Evolutionary conservation across 1,140 invertebrate genomes (phyloP), one percentile per base, ranked within the genome.

Genomic region (Drosophila quadrilineata): DNA sequence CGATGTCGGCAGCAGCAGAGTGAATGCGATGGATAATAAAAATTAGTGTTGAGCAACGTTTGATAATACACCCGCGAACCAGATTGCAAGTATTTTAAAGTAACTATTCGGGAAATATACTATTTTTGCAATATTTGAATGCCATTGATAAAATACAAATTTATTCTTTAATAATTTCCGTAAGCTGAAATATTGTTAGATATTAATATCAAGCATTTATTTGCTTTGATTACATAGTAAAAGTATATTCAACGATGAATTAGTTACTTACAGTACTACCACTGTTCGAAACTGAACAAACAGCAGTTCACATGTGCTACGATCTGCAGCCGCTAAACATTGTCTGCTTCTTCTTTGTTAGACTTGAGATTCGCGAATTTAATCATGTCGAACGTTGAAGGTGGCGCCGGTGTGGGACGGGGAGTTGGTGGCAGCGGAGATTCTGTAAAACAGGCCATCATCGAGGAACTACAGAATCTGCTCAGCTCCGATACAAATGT

Each of bases 391-490:
- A 62, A 38, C 49, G 26, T 14, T 10, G 64, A 67, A 29, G 21
- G 29, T 31, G 57, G 64, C 19, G 43, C 50, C 1, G 38, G 38
- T 21, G 29, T 52, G 2, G 46, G 57, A 9, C 24, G 57, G 1
- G 45, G 54, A 36, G 36, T 19, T 1, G 31, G 41, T 68, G 76
- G 77, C 45, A 73, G 69, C 52, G 77, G 82, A 5, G 88, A 89
- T 26, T 84, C 88, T 10, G 77, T 90, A 0, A 90, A 88, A 26
- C 86, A 79, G 50, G 89, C 88, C 9, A 71, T 90, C 14, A 75
- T 88, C 21, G 88, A 89, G 31, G 89, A 90, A 50, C 52, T 90
- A 9, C 89, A 89, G 58, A 89, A 88, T 49, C 17, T 89, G 0
- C 67, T 90, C 0, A 89, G 86, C 49, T 73, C 88, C 0, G 72